These are phyloP conservation scores for Hydrozoanthus tunicans DNA, from an alignment of 64 coral and sea anemone species.

Conservation along the genomic window DNA sequence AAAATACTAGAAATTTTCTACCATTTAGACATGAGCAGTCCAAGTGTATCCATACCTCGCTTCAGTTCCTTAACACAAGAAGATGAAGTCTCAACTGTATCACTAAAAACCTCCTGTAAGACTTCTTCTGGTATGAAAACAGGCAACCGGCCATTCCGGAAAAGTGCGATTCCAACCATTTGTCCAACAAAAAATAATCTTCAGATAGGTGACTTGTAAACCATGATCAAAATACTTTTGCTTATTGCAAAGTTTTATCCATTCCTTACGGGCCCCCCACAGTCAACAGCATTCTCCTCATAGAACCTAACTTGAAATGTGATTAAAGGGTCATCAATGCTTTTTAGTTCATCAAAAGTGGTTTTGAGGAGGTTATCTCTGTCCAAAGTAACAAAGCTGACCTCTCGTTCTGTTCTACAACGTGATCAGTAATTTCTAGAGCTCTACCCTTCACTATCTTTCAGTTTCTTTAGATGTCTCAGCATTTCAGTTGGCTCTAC, in stretches of 20 bases:
- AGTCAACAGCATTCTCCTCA: conserved; percentile 14
- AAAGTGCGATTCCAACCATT: conserved; percentile 48
- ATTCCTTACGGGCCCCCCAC: conserved; percentile 51
- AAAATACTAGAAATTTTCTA: conserved; percentile 33
- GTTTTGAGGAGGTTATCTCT: conserved; percentile 20
- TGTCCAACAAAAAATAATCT: conserved; percentile 54
- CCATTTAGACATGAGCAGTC: conserved; percentile 41
- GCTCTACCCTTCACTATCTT: too few species aligned
- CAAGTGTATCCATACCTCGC: conserved; percentile 66
- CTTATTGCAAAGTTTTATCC: conserved; percentile 58
- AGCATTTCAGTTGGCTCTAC: too few species aligned
- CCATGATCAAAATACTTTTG: conserved; percentile 65
- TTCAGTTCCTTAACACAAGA: conserved; percentile 60
- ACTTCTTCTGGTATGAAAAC: conserved; percentile 58
- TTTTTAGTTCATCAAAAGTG: conserved; percentile 19
- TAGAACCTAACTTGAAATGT: conserved; percentile 41
- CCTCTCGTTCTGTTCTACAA: too few species aligned
- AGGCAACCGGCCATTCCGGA: conserved; percentile 62
- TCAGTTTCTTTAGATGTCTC: too few species aligned
- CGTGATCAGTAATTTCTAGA: too few species aligned
- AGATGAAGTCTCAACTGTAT: conserved; percentile 5
- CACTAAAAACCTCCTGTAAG: conserved; percentile 32
- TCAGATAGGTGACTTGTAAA: conserved; percentile 26
- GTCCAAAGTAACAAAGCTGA: conserved; percentile 14
- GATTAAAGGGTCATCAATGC: background rate